A percentile compares a stretch with the other conserved stretches of the same genome.
Conservation (phyloP, 2,888 invertebrate genomes). For the Limnephilus auricula region DNA sequence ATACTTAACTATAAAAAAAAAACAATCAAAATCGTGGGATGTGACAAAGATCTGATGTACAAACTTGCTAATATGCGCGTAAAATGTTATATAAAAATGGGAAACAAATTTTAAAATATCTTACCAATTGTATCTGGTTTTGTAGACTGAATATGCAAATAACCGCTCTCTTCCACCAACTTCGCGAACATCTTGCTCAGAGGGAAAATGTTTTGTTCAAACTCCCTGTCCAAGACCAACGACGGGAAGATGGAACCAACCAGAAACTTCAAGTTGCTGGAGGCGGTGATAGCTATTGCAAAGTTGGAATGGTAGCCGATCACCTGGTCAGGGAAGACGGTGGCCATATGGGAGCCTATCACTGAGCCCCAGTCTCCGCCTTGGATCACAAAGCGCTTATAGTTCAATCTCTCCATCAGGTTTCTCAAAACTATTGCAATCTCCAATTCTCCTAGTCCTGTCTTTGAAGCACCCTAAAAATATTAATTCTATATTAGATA, state of each 20-base stretch:
- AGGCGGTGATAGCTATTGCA: slow-evolving; percentile 71
- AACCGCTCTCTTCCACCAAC: slow-evolving; percentile 76
- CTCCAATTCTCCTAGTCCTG: slow-evolving; percentile 79
- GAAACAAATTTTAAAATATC: slow-evolving; percentile 69
- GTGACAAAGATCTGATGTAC: no score
- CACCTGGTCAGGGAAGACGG: slow-evolving; percentile 79
- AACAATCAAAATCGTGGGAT: no score
- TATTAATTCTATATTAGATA: neutral
- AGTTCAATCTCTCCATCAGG: slow-evolving; percentile 84
- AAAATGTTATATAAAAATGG: no score
- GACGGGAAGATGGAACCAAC: slow-evolving; percentile 79
- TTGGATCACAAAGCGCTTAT: slow-evolving; percentile 81
- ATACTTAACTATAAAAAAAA: no score
- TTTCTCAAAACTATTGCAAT: slow-evolving; percentile 80
- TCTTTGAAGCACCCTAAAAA: slow-evolving; percentile 74
- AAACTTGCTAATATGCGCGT: no score
- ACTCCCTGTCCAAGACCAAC: slow-evolving; percentile 77
- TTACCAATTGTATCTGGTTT: slow-evolving; percentile 93
- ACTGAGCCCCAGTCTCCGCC: slow-evolving; percentile 86
- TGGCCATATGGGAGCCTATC: slow-evolving; percentile 79
- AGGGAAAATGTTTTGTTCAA: slow-evolving; percentile 75
- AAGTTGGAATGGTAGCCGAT: slow-evolving; percentile 81
- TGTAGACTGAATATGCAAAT: slow-evolving; percentile 89
- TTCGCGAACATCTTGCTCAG: slow-evolving; percentile 63
- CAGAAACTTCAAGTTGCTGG: slow-evolving; percentile 70